Conservation (phyloP, 2,113 vertebrate genomes). For the Equus quagga region DNA sequence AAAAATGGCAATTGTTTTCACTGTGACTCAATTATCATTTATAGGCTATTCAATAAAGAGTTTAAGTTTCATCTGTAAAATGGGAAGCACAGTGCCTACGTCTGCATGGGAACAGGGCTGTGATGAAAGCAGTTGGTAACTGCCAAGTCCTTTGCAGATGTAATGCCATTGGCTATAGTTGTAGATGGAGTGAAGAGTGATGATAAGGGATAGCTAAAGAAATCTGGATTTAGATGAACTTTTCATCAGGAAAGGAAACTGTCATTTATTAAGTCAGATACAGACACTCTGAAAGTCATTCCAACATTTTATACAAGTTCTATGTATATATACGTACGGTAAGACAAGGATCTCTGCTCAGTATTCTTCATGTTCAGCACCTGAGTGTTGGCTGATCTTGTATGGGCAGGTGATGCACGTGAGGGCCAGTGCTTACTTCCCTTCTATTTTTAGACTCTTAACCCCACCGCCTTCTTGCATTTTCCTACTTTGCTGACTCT, state of each 20-base stretch:
- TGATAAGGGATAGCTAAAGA: not conserved
- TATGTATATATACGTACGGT: accelerated
- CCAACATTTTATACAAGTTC: not conserved
- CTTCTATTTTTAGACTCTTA: not conserved
- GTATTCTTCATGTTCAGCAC: not conserved
- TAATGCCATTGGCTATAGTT: not conserved
- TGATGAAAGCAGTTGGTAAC: not conserved
- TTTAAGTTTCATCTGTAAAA: not conserved
- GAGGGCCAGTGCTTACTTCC: not conserved
- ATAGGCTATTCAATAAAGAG: not conserved
- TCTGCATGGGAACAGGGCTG: accelerated
- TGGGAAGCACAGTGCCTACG: not conserved
- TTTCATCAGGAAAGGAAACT: not conserved
- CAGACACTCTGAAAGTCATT: not conserved
- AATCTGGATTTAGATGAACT: not conserved
- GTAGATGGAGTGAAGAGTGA: not conserved
- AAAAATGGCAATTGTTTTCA: not conserved
- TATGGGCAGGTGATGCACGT: not conserved
- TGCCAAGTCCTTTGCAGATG: not conserved
- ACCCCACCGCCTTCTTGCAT: not conserved
- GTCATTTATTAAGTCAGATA: not conserved
- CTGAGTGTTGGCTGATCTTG: not conserved
- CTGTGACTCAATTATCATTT: not conserved
- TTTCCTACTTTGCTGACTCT: not conserved
- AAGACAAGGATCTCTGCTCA: not conserved